These are phyloP conservation scores for Coenonympha glycerion DNA, from an alignment of 2,888 invertebrate species.

Conservation along the genomic window DNA sequence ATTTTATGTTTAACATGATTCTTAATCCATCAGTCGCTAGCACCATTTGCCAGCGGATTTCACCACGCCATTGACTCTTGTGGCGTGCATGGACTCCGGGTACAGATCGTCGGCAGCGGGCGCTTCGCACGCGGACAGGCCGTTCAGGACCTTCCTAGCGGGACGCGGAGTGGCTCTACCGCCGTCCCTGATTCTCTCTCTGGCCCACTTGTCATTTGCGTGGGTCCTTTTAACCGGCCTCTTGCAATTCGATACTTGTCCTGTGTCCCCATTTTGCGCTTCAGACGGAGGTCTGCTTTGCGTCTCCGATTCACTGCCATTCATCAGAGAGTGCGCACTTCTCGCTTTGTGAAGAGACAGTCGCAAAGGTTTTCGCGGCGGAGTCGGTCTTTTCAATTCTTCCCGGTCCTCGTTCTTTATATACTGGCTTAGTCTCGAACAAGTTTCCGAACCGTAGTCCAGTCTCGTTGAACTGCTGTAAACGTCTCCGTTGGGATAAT, in stretches of 20 bases:
- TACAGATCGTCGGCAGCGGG: slow-evolving; percentile 62
- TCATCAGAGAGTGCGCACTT: slow-evolving; percentile 83
- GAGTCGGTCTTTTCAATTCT: slow-evolving; percentile 80
- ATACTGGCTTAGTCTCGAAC: slow-evolving; percentile 62
- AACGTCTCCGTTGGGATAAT: slow-evolving; percentile 63
- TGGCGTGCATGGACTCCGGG: slow-evolving; percentile 45
- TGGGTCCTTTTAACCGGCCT: slow-evolving; percentile 79
- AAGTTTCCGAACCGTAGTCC: slow-evolving; percentile 77
- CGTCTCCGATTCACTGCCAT: slow-evolving; percentile 65
- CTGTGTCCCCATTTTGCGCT: slow-evolving; percentile 43
- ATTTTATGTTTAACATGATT: too few relatives aligned
- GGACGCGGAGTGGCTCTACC: slow-evolving; percentile 62
- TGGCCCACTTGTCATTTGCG: slow-evolving; percentile 50
- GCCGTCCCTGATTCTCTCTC: slow-evolving; percentile 46
- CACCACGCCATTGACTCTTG: slow-evolving; percentile 34
- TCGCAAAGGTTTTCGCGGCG: slow-evolving; percentile 89
- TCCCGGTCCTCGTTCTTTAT: slow-evolving; percentile 59
- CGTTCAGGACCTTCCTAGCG: slow-evolving; percentile 43
- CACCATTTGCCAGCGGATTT: slow-evolving; percentile 52
- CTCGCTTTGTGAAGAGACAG: slow-evolving; percentile 88
- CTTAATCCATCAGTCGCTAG: slow-evolving; percentile 32
- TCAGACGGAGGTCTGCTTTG: slow-evolving; percentile 52
- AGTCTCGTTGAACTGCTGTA: slow-evolving; percentile 61
- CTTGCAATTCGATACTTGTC: slow-evolving; percentile 51
- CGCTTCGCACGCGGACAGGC: slow-evolving; percentile 46